These are phyloP conservation scores for Hemibagrus wyckioides DNA, from an alignment of 2,113 vertebrate species.

Conservation along the genomic window DNA sequence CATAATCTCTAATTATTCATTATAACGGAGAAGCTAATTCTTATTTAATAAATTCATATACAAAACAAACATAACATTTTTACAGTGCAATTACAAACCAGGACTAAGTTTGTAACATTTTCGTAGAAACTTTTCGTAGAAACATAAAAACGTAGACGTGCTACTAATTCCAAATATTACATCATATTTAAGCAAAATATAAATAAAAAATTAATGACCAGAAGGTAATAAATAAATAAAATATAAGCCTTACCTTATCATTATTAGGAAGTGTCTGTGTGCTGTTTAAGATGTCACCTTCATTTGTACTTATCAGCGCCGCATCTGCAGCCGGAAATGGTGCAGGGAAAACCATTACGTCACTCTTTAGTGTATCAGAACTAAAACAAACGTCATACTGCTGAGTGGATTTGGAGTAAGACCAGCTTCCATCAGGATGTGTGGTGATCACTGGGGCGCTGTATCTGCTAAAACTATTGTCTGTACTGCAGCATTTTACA, in stretches of 20 bases:
- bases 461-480: conserved; percentile 41
- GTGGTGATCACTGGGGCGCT: conserved; percentile 50
- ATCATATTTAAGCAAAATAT: background rate
- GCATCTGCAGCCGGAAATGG: conserved; percentile 10
- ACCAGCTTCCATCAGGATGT: conserved; percentile 54
- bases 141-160: background rate
- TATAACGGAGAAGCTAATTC: too few relatives aligned
- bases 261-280: conserved; percentile 45
- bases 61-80: background rate
- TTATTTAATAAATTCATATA: background rate
- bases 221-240: background rate
- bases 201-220: background rate
- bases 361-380: conserved; percentile 64
- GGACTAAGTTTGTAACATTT: too few relatives aligned
- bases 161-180: background rate
- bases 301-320: conserved; percentile 8
- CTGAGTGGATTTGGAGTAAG: conserved; percentile 60
- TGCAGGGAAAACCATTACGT: conserved; percentile 29
- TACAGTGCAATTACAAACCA: too few relatives aligned
- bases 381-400: conserved; percentile 64
- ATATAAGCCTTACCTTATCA: conserved; percentile 47
- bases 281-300: conserved; percentile 42
- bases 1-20: background rate
- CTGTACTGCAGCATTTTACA: conserved; percentile 43
- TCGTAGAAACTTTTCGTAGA: background rate